Base-by-base conservation (phyloP, 2,888 invertebrate genomes). In the Zaprionus obscuricornis region DNA sequence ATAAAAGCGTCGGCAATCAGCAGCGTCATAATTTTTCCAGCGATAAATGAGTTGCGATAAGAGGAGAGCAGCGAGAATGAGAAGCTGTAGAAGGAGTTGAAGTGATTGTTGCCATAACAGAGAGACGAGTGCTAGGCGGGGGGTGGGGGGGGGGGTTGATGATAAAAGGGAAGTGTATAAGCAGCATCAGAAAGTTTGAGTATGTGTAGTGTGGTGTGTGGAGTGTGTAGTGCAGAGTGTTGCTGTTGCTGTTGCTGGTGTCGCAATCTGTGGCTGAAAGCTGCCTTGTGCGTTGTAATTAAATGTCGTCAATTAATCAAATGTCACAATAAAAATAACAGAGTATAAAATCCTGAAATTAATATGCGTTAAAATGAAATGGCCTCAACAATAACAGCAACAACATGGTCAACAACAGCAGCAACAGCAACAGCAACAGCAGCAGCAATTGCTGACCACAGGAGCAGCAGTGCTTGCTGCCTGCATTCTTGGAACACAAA, bases 261-360 rank as follows among this genome's bases (percentile, higher is more conserved):
- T 40, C 13, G 57, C 55, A 54, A 71, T 52, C 57, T 65, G 69
- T 47, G 74, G 43, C 36, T 45, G 78, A 85, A 79, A 83, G 83
- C 82, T 64, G 82, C 56, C 70, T 60, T 70, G 72, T 66, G 78
- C 83, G 73, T 72, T 88, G 89, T 89, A 90, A 89, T 89, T 90
- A 89, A 89, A 89, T 88, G 90, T 86, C 89, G 87, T 86, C 89
- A 89, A 89, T 89, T 89, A 89, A 89, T 89, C 89, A 89, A 89
- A 90, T 86, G 88, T 79, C 85, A 82, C 81, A 82, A 87, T 85
- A 87, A 77, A 82, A 87, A 76, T 81, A 82, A 81, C 75, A 84
- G 70, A 78, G 86, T 73, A 85, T 82, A 82, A 82, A 82, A 86
- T 82, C 86, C 86, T 82, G 83, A 83, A 83, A 83, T 83, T 85